Evolutionary conservation across 92 coral and sea anemone genomes (phyloP).

Genomic region (Actinostola sp.): DNA sequence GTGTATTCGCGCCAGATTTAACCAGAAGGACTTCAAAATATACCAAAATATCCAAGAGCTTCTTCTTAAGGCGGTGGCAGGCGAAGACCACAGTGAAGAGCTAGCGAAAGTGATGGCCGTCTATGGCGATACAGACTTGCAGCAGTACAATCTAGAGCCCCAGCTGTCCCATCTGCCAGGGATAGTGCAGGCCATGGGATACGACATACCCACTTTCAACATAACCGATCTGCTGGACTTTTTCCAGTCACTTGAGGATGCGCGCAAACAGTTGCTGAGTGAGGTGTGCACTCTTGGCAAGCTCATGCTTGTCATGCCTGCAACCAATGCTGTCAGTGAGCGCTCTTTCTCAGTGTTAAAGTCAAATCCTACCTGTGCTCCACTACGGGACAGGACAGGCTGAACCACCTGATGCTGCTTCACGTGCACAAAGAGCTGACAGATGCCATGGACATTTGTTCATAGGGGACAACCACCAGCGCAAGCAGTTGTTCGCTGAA

Average conservation of each 20-base stretch:
- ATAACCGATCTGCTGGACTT: constrained; percentile 22
- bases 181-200: constrained; percentile 38
- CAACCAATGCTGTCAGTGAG: constrained; percentile 54
- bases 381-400: constrained; percentile 16
- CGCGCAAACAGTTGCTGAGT: constrained; percentile 26
- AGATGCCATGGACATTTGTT: too few relatives aligned
- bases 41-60: too few relatives aligned
- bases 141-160: constrained; percentile 31
- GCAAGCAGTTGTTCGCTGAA: too few relatives aligned
- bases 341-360: constrained; percentile 55
- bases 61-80: constrained; percentile 54
- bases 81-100: constrained; percentile 47
- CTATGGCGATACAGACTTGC: constrained; percentile 29
- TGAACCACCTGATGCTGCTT: constrained; percentile 55
- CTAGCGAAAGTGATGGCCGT: constrained; percentile 38
- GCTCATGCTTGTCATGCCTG: constrained; percentile 38
- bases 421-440: constrained; percentile 58
- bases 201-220: constrained; percentile 25
- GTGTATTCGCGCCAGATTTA: too few relatives aligned
- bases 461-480: too few relatives aligned
- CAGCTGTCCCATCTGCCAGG: constrained; percentile 42
- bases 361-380: constrained; percentile 50
- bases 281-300: constrained; percentile 32
- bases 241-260: constrained; percentile 2
- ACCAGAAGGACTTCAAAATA: too few relatives aligned